A percentile compares a stretch with the other conserved stretches of the same genome.
phyloP scores from a whole-genome alignment of 92 coral and sea anemone species.

The Siderastrea siderea region DNA sequence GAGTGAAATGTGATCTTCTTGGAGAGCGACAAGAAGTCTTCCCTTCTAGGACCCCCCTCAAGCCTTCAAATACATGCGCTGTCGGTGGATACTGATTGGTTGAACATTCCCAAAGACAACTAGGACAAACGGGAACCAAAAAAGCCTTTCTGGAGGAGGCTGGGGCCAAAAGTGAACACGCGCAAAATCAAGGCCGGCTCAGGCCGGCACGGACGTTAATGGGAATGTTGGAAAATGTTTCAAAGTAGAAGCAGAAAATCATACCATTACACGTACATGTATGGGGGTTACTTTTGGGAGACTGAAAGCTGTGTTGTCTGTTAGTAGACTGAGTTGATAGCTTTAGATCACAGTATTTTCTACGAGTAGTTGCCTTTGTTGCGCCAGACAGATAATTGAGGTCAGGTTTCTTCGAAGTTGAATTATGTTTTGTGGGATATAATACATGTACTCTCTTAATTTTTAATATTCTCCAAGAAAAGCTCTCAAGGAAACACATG shows the following conservation, averaged over 20 bases:
- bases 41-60: no score
- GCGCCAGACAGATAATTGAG: not conserved
- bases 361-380: not conserved
- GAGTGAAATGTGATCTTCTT: no score
- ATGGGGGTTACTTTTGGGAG: not conserved
- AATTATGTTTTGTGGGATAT: not conserved
- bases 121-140: no score
- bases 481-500: conserved; percentile 1
- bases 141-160: no score
- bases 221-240: not conserved
- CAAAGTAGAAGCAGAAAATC: not conserved
- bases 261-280: not conserved
- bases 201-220: no score
- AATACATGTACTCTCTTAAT: not conserved
- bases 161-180: no score
- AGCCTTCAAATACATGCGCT: no score
- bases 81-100: no score
- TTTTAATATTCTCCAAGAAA: conserved; percentile 27
- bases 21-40: no score
- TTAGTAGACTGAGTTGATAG: not conserved
- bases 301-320: not conserved
- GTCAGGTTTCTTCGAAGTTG: not conserved
- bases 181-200: no score
- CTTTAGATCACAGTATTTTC: conserved; percentile 4
- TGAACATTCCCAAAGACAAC: no score